A percentile compares a stretch with the other conserved stretches of the same genome.
phyloP scores from a whole-genome alignment of 2,113 vertebrate species.

The Emberiza fucata region DNA sequence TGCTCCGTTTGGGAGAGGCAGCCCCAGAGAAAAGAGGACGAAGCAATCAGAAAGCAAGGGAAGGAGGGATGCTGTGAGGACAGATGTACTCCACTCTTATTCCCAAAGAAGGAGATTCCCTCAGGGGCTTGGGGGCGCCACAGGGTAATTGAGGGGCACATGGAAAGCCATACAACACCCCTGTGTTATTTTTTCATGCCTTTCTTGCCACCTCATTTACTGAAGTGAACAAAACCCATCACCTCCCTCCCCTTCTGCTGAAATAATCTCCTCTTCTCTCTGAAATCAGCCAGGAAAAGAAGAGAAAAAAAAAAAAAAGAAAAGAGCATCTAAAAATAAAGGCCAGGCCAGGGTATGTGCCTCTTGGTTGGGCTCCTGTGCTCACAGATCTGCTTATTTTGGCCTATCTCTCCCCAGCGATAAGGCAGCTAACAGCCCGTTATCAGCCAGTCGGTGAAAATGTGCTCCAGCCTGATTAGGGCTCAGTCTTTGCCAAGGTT shows the following conservation, averaged over 20 bases:
- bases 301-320: neutral
- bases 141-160: neutral
- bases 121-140: neutral
- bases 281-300: slow-evolving; percentile 48
- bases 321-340: slow-evolving; percentile 87
- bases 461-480: slow-evolving; percentile 99
- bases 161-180: neutral
- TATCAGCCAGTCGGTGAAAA: slow-evolving; percentile 94
- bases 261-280: slow-evolving; percentile 50
- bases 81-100: neutral
- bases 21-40: neutral
- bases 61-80: neutral
- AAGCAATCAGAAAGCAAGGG: neutral
- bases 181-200: neutral
- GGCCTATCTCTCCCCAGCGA: slow-evolving; percentile 88
- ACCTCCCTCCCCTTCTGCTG: slow-evolving; percentile 14
- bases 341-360: slow-evolving; percentile 73
- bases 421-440: slow-evolving; percentile 94
- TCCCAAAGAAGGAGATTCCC: neutral
- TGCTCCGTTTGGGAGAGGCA: neutral
- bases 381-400: slow-evolving; percentile 82
- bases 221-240: slow-evolving; percentile 8
- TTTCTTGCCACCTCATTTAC: slow-evolving; percentile 16
- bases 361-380: slow-evolving; percentile 74
- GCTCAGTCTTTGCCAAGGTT: slow-evolving; percentile 96